Base-by-base conservation (phyloP, 2,888 invertebrate species). In the Galeopsomyia nigrocyanea region DNA sequence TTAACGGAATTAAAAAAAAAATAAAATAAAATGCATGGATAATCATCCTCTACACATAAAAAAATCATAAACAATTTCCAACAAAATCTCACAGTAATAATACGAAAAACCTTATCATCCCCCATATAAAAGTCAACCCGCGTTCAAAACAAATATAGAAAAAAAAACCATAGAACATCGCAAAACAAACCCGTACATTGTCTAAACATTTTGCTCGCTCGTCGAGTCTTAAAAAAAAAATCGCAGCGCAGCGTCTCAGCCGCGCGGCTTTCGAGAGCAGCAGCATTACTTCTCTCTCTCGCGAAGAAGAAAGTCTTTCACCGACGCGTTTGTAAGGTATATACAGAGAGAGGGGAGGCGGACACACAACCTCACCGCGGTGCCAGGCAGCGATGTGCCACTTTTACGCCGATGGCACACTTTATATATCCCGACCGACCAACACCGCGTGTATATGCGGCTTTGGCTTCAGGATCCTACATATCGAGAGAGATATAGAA, bases 221-320 rank as follows among this genome's bases (percentile, higher is more conserved):
- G 7, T 13, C 7, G 10, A 39, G 39, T 39, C 5, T 26, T 9
- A 51, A 63, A 62, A 63, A 63, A n/a, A n/a, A n/a, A n/a, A n/a
- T n/a, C n/a, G n/a, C n/a, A n/a, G 39, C 39, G 55, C 21, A 49
- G 61, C 47, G 51, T 51, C 58, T 56, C 57, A 66, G 22, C 39
- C 46, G 26, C 26, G 47, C 49, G 72, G 60, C 64, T 68, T 67
- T 67, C 58, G 72, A 68, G 72, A 67, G 71, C 67, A 60, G 58
- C 63, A 16, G 21, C 63, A 61, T 26, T 26, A 39, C 66, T 22
- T n/a, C 55, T 65, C 63, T 68, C 60, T 74, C 71, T 74, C 80
- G 81, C 79, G 82, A 86, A 86, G 82, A 86, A 86, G 86, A 86
- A 86, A 86, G 86, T 86, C 86, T 86, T 86, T 86, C 85, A 84